Percentiles rank a stretch among this genome's conserved stretches.
Evolutionary conservation across 2,888 invertebrate genomes (phyloP).

Genomic region (Girardia tigrina): DNA sequence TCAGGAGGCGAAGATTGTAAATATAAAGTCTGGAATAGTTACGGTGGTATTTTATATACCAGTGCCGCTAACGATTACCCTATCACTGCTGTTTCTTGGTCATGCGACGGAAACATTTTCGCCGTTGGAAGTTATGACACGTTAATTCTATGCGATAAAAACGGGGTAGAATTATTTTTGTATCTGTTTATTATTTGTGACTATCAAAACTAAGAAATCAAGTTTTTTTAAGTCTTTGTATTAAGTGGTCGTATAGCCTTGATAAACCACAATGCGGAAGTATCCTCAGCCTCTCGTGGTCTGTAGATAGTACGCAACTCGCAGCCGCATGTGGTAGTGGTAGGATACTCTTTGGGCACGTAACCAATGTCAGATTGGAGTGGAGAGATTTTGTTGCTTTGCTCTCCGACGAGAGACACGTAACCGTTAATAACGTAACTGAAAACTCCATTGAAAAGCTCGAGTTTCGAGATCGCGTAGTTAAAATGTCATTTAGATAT

Average conservation of each 20-base stretch:
- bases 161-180: conserved; percentile 60
- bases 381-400: conserved; percentile 68
- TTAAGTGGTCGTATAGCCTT: conserved; percentile 79
- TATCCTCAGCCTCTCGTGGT: conserved; percentile 77
- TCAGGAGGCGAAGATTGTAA: conserved; percentile 64
- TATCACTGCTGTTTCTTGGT: conserved; percentile 76
- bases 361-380: conserved; percentile 68
- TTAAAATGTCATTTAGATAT: conserved; percentile 68
- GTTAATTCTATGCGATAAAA: conserved; percentile 75
- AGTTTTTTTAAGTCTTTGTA: conserved; percentile 37
- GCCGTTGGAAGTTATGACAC: conserved; percentile 83
- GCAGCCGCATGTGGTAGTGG: conserved; percentile 86
- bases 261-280: conserved; percentile 78
- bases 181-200: conserved; percentile 2
- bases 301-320: conserved; percentile 81
- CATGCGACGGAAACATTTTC: conserved; percentile 75
- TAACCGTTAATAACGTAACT: conserved; percentile 50
- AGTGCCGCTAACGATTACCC: conserved; percentile 73
- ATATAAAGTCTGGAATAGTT: conserved; percentile 76
- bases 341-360: conserved; percentile 73
- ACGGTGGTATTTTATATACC: conserved; percentile 71
- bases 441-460: conserved; percentile 70
- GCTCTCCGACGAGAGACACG: conserved; percentile 59
- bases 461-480: conserved; percentile 80
- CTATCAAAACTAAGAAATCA: not conserved